These are phyloP conservation scores for Artibeus jamaicensis DNA, from an alignment of 2,797 vertebrate genomes.

Conservation along the genomic window DNA sequence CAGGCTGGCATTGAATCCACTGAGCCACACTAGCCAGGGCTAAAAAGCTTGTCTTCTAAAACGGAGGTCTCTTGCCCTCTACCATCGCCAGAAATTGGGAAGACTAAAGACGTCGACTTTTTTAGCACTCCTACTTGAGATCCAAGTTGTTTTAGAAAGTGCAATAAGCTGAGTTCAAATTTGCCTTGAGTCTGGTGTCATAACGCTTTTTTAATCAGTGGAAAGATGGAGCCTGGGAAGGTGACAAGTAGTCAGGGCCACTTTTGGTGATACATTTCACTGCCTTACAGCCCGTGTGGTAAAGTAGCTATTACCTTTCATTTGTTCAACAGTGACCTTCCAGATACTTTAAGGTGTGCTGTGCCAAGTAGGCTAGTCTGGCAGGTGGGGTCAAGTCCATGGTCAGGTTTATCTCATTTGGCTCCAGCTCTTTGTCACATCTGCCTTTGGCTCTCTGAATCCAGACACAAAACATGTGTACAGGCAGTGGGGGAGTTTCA, in stretches of 20 bases:
- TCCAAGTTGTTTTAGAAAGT: not conserved
- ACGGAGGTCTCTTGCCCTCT: not conserved
- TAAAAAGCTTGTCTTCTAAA: not conserved
- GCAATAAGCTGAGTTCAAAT: not conserved
- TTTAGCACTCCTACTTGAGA: not conserved
- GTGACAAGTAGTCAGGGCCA: not conserved
- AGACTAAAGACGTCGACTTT: not conserved
- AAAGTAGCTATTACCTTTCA: not conserved
- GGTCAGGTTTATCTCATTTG: not conserved
- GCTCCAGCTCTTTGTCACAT: not conserved
- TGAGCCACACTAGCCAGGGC: too few relatives aligned
- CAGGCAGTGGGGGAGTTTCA: not conserved
- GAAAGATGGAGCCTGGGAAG: not conserved
- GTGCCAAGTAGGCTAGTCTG: not conserved
- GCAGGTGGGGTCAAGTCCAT: not conserved
- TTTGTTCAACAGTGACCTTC: not conserved
- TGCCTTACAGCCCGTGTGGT: not conserved
- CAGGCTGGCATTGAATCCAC: too few relatives aligned
- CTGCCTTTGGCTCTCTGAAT: not conserved
- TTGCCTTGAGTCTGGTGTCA: not conserved
- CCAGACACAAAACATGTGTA: not conserved
- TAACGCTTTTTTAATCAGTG: not conserved
- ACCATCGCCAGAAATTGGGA: not conserved
- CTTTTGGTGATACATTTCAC: not conserved
- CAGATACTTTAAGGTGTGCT: not conserved